Evolutionary conservation across 1,140 invertebrate genomes (phyloP).

Genomic region (Drosophila arizonae): DNA sequence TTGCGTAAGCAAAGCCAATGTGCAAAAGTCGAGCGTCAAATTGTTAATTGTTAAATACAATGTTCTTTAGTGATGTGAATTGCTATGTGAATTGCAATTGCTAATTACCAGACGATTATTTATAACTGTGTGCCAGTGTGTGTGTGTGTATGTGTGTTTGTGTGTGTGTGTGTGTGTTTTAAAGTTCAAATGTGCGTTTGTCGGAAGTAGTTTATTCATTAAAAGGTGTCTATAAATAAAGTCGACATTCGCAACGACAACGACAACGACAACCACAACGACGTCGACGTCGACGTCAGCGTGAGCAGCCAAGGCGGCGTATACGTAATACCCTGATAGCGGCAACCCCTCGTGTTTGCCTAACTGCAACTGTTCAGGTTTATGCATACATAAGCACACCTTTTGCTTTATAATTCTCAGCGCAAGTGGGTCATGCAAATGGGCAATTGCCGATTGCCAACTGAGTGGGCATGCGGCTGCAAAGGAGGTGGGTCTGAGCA

Average conservation of each 20-base stretch:
- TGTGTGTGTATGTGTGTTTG: neutral
- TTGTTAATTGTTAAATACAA: conserved; percentile 2
- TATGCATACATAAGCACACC: conserved; percentile 30
- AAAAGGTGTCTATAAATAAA: conserved; percentile 66
- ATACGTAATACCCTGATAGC: conserved; percentile 64
- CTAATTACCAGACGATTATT: conserved; percentile 60
- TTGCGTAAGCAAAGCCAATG: conserved; percentile 10
- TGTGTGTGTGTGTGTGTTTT: conserved; percentile 6
- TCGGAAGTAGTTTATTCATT: conserved; percentile 70
- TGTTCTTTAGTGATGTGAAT: conserved; percentile 1
- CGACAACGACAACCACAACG: conserved; percentile 10
- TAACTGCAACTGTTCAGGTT: conserved; percentile 26
- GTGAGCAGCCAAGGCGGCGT: conserved; percentile 53
- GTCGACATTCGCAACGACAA: conserved; percentile 36
- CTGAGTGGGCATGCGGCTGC: neutral
- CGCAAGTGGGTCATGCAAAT: conserved; percentile 50
- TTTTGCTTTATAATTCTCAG: conserved; percentile 29
- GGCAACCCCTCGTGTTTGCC: conserved; percentile 21
- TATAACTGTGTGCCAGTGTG: conserved; percentile 44
- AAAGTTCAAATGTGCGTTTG: conserved; percentile 76
- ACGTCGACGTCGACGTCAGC: no score
- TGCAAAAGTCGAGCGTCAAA: conserved; percentile 23
- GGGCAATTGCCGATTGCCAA: conserved; percentile 29
- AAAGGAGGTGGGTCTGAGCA: no score
- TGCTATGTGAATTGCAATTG: conserved; percentile 26